These are phyloP conservation scores for Lasius platythorax DNA, from an alignment of 2,888 invertebrate species.

Conservation along the genomic window DNA sequence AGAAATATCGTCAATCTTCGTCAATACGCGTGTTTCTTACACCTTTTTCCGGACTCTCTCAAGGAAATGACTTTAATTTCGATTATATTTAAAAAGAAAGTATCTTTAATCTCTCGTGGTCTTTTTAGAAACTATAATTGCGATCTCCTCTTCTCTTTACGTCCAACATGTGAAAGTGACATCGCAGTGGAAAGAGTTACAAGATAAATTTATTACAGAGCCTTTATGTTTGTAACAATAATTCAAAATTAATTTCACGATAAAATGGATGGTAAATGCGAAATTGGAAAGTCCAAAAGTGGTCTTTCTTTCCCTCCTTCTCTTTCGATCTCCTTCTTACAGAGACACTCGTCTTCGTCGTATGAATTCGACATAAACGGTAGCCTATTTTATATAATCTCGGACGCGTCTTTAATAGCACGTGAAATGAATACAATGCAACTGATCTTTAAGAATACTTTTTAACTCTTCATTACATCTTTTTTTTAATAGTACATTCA, in stretches of 20 bases:
- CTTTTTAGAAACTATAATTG: conserved; percentile 7
- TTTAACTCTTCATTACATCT: conserved; percentile 57
- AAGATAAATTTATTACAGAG: conserved; percentile 70
- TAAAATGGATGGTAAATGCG: conserved; percentile 13
- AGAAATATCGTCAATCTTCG: conserved; percentile 5
- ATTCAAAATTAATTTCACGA: conserved; percentile 25
- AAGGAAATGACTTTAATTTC: background rate
- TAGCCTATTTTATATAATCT: conserved; percentile 5
- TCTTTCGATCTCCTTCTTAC: background rate
- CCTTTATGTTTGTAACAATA: conserved; percentile 21
- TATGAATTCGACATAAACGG: background rate
- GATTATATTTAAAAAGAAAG: background rate
- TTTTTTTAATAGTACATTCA: conserved; percentile 56
- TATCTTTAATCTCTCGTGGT: background rate
- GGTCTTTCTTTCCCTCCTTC: background rate
- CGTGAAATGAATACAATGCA: conserved; percentile 50
- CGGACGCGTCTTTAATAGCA: conserved; percentile 40
- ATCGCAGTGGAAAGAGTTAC: conserved; percentile 70
- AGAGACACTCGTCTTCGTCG: background rate
- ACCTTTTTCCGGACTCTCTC: background rate
- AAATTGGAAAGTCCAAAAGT: background rate
- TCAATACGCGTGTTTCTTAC: background rate
- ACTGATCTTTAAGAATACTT: conserved; percentile 57
- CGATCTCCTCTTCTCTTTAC: conserved; percentile 8
- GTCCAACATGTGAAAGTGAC: conserved; percentile 68